Base-by-base conservation (phyloP, 35 echinoderm and acorn worm species). In the Apostichopus japonicus region DNA sequence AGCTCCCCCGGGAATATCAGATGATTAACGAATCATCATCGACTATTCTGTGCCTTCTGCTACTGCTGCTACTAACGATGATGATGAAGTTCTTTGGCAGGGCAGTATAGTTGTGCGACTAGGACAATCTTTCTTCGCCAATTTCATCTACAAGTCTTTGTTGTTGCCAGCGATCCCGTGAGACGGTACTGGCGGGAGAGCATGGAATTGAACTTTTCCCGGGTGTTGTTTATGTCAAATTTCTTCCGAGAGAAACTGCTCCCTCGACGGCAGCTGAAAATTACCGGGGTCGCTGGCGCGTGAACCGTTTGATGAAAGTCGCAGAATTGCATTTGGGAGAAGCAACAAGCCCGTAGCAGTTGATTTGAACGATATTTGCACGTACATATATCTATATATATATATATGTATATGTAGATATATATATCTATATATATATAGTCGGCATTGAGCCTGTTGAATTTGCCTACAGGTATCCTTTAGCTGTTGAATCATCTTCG, bases 11-110 rank as follows among this genome's bases (percentile, higher is more conserved):
- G 65, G 86, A 63, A 65, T 51, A 4, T 24, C 27, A 89, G 63
- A 89, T 89, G 59, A 89, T 89, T 89, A 89, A 75, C 86, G 61
- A 89, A 89, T 89, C 56, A 89, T 89, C 86, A 84, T 84, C 81
- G 24, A 16, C 86, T 65, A 72, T 89, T 75, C 59, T 19, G 51
- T 75, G 71, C 71, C 71, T 19, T 15, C 71, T 75, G 71, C 71
- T 61, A 61, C 57, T 61, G 33, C 33, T 44, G 33, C 33, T 44
- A 4, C 33, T 44, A 44, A 44, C 33, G 33, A 44, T 44, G 57
- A 61, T 75, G 71, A 75, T 75, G 71, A 75, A 75, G 71, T 75
- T 75, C 71, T 19, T 75, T 75, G 33, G 33, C 71, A 75, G 71
- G 15, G 86, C 59, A 89, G 23, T 17, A 44, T 44, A 51, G 67